Percentiles rank a stretch among this genome's conserved stretches.
phyloP scores from a whole-genome alignment of 2,113 vertebrate species.

The Uria lomvia region DNA sequence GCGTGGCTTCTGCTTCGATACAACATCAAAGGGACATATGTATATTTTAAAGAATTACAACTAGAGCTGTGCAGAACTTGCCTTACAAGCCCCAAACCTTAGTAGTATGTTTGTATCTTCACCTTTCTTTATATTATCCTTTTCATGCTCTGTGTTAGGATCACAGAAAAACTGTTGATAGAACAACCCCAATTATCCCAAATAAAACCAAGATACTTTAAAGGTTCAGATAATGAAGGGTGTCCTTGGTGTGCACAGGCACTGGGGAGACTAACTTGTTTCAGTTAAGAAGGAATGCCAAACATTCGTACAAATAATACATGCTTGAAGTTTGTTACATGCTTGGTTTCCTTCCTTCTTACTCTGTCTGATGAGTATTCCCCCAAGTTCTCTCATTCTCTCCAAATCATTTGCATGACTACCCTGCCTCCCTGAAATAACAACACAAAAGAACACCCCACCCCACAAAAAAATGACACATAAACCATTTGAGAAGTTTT shows the following conservation, averaged over 20 bases:
- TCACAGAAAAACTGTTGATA: constrained; percentile 11
- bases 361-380: background rate
- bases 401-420: background rate
- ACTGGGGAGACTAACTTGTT: background rate
- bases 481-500: background rate
- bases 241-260: background rate
- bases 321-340: background rate
- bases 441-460: background rate
- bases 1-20: background rate
- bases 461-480: background rate
- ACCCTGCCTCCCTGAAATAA: background rate
- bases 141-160: background rate
- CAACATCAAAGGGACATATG: constrained; percentile 57
- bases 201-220: background rate
- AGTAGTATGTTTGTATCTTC: background rate
- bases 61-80: background rate
- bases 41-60: constrained; percentile 58
- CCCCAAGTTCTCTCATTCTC: background rate
- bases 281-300: constrained; percentile 17
- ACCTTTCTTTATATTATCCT: background rate
- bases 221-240: background rate
- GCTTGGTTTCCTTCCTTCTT: constrained; percentile 2
- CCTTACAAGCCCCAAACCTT: constrained; percentile 27
- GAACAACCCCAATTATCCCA: constrained; percentile 29
- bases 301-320: constrained; percentile 20